These are phyloP conservation scores for Ganaspis sp. DNA, from an alignment of 1,140 invertebrate species.

Conservation along the genomic window DNA sequence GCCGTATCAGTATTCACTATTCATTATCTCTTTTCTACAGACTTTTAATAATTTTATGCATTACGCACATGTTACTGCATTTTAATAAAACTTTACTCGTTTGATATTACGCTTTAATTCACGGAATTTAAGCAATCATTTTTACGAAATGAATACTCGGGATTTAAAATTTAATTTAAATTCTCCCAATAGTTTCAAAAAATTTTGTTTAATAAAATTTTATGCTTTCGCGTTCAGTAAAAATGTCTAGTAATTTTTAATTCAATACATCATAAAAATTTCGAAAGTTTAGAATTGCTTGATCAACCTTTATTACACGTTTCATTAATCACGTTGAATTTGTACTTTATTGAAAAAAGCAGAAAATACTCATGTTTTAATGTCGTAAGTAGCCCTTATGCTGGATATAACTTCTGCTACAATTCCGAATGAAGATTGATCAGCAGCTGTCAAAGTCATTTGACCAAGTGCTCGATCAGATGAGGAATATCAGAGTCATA, in stretches of 20 bases:
- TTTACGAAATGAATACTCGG: background rate
- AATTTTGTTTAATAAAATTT: too few relatives aligned
- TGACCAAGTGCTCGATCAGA: slow-evolving; percentile 46
- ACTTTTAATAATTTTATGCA: background rate
- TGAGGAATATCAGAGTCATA: slow-evolving; percentile 47
- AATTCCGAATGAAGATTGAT: slow-evolving; percentile 45
- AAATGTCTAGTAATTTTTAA: too few relatives aligned
- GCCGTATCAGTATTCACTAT: background rate
- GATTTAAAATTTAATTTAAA: background rate
- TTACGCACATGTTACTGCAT: slow-evolving; percentile 5
- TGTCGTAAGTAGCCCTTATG: background rate
- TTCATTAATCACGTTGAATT: background rate
- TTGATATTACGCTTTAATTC: background rate
- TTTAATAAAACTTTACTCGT: background rate
- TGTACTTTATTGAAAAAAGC: background rate
- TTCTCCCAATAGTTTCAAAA: too few relatives aligned
- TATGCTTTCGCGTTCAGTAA: too few relatives aligned
- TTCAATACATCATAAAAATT: background rate
- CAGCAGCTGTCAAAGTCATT: slow-evolving; percentile 56
- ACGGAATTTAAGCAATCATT: too few relatives aligned
- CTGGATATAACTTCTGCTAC: background rate
- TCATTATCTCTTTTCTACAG: background rate
- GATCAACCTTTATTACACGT: background rate
- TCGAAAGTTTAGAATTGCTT: background rate
- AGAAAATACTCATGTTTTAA: background rate